These are phyloP conservation scores for Lochmaea capreae DNA, from an alignment of 2,888 invertebrate species.

Conservation along the genomic window DNA sequence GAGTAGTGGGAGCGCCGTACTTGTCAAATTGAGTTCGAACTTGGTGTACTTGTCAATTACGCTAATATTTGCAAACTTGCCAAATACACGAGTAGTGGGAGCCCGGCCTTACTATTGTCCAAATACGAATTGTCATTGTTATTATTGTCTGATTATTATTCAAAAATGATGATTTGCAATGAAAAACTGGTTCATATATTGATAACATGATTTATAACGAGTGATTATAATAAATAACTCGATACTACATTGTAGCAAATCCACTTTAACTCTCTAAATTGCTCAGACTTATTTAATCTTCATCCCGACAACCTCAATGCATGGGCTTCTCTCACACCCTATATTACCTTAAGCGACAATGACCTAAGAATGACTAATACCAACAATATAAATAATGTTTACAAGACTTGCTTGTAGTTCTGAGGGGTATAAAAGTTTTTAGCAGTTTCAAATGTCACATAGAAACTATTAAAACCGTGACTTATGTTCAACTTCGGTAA, in stretches of 20 bases:
- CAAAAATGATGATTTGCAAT: background rate
- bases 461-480: conserved; percentile 35
- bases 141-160: background rate
- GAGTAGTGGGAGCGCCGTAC: too few species aligned
- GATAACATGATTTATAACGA: background rate
- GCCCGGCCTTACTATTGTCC: too few species aligned
- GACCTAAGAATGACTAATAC: conserved; percentile 33
- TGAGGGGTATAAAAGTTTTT: conserved; percentile 28
- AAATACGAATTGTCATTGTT: too few species aligned
- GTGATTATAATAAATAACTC: background rate
- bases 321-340: conserved; percentile 21
- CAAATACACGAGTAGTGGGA: too few species aligned
- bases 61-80: too few species aligned
- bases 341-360: conserved; percentile 21
- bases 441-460: conserved; percentile 36
- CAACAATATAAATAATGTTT: conserved; percentile 30
- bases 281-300: conserved; percentile 5
- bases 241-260: background rate
- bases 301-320: background rate
- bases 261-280: background rate
- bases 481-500: conserved; percentile 32
- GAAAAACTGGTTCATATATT: background rate
- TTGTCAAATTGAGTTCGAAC: too few species aligned
- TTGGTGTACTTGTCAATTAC: too few species aligned
- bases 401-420: conserved; percentile 27